These are phyloP conservation scores for Drosophila rhopaloa DNA, from an alignment of 1,140 invertebrate genomes.

Conservation along the genomic window DNA sequence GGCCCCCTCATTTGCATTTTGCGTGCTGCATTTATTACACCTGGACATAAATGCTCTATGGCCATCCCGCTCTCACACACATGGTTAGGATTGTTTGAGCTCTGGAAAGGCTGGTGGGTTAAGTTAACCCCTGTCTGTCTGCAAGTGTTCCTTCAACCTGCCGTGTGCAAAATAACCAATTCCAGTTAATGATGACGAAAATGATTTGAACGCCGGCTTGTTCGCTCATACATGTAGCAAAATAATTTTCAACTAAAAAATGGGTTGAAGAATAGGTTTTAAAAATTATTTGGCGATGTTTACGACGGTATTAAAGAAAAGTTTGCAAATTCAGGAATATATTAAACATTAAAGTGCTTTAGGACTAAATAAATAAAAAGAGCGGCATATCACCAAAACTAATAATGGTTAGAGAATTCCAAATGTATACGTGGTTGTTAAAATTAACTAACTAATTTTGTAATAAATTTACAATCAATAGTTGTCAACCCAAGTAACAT, in stretches of 20 bases:
- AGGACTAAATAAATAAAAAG: no score
- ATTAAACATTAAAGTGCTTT: no score
- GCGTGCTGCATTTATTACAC: conserved; percentile 48
- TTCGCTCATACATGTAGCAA: conserved; percentile 10
- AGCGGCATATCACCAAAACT: no score
- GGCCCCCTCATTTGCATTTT: conserved; percentile 43
- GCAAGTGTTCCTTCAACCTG: conserved; percentile 53
- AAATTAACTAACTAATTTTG: no score
- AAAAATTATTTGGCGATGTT: no score
- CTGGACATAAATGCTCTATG: conserved; percentile 24
- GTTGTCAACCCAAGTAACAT: no score
- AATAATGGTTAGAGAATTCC: no score
- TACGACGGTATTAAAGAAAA: no score
- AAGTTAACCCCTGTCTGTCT: conserved; percentile 37
- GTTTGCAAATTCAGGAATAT: no score
- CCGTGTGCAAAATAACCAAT: conserved; percentile 51
- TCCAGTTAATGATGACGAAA: conserved; percentile 73
- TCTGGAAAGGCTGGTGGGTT: conserved; percentile 23
- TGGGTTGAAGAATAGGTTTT: no score
- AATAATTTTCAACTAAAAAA: not conserved
- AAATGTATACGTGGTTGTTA: no score
- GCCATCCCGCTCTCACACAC: conserved; percentile 14
- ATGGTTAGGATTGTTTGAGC: conserved; percentile 7
- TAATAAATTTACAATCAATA: no score
- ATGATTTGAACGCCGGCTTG: conserved; percentile 45